phyloP scores from a whole-genome alignment of 1,140 invertebrate species.

The Apolygus lucorum region DNA sequence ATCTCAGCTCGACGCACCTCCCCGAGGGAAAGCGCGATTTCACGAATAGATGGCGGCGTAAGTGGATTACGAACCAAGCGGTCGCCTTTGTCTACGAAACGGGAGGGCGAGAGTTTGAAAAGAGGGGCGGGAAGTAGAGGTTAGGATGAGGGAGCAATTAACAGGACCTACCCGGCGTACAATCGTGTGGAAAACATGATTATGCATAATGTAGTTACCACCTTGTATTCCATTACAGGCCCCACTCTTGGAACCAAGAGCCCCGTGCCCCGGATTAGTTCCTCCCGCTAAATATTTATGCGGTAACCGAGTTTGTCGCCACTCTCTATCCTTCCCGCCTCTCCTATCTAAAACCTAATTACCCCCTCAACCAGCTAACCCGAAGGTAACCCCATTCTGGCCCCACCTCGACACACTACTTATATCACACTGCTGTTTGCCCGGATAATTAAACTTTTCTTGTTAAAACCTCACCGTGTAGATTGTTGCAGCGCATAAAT shows the following conservation, averaged over 20 bases:
- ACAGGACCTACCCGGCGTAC: conserved; percentile 5
- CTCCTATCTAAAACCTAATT: conserved; percentile 5
- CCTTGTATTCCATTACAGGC: conserved; percentile 22
- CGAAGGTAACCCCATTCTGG: not conserved
- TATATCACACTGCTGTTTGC: conserved; percentile 9
- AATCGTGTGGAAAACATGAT: conserved; percentile 24
- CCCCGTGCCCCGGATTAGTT: conserved; percentile 15
- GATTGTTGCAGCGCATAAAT: conserved; percentile 9
- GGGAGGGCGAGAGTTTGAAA: not conserved
- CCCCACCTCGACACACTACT: conserved; percentile 2
- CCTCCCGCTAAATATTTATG: conserved; percentile 12
- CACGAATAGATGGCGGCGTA: not conserved
- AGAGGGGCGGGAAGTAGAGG: not conserved
- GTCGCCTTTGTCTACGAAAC: not conserved
- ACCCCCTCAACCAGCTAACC: conserved; percentile 9
- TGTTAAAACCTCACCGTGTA: not conserved
- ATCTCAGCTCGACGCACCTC: too few relatives aligned
- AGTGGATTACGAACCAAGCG: not conserved
- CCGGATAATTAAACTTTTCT: conserved; percentile 14
- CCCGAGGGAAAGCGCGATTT: conserved; percentile 5
- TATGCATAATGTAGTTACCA: conserved; percentile 22
- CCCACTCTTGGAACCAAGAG: conserved; percentile 9
- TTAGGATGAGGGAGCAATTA: conserved; percentile 7
- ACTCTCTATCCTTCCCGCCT: not conserved
- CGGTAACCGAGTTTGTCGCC: conserved; percentile 16